Evolutionary conservation across 2,113 vertebrate genomes (phyloP), one percentile per base, ranked within the genome.

Genomic region (Scomber japonicus): DNA sequence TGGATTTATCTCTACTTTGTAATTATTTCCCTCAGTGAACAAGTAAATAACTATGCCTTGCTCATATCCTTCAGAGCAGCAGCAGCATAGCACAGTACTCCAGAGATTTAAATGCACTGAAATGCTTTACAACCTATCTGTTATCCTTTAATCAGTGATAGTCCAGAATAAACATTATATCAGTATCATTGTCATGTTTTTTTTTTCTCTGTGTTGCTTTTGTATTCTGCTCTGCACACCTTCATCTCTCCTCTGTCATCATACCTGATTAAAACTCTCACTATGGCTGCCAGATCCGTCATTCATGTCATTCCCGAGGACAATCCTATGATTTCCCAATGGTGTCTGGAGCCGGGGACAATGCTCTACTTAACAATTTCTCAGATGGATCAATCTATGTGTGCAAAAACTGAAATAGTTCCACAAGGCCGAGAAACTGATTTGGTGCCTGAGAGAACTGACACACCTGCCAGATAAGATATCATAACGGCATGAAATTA

Each of bases 291-390:
- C 14, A 40, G 68, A 88, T 88, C 81, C 73, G 80, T 90, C 90
- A 89, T 91, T 92, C 80, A 92, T 89, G 84, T 91, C 90, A 88
- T 86, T 80, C 75, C 70, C 24, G 83, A 83, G 82, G 88, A 92
- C 87, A 84, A 87, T 84, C 56, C 78, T 57, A 64, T 92, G 90
- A 93, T 93, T 93, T 92, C 92, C 92, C 92, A 83, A 31, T 44
- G 85, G 91, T 84, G 80, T 85, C 71, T 87, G 82, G 62, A 80
- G 80, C 80, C 35, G 17, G 81, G 86, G 83, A 91, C 80, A 84
- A 88, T 80, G 82, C 78, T 87, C 80, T 80, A 79, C 81, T 82
- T 86, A 91, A 89, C 77, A 88, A 80, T 84, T 90, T 82, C 75
- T 91, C 80, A 69, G 81, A 88, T 88, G 87, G 86, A 91, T 91